Conservation (phyloP, 2,888 invertebrate genomes). For the Xylota sylvarum region DNA sequence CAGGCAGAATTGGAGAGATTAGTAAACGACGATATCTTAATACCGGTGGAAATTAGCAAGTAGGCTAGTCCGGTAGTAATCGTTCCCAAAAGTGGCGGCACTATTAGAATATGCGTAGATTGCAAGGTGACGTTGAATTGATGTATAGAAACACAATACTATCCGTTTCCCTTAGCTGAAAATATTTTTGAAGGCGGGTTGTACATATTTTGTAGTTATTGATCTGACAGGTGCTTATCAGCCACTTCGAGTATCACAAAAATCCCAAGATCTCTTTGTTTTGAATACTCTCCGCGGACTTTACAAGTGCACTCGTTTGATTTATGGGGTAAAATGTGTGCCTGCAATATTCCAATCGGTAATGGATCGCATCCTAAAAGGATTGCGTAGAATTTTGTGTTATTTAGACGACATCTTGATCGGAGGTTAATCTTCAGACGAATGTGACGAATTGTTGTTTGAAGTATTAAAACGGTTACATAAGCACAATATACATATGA, state of each 20-base stretch:
- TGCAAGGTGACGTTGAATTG: conserved; percentile 71
- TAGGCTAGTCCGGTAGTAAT: conserved; percentile 70
- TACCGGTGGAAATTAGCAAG: conserved; percentile 52
- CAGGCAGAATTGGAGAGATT: conserved; percentile 57
- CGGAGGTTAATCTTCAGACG: neutral
- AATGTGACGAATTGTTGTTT: conserved; percentile 10
- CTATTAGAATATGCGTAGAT: conserved; percentile 48
- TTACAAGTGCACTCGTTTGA: neutral
- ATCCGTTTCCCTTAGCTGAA: conserved; percentile 29
- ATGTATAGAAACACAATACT: conserved; percentile 40
- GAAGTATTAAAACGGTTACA: neutral
- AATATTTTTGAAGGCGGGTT: conserved; percentile 18
- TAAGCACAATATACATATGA: conserved; percentile 3
- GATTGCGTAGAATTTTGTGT: conserved; percentile 6
- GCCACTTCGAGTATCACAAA: conserved; percentile 2
- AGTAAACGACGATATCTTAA: conserved; percentile 55
- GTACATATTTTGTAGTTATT: neutral
- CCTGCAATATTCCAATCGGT: conserved; percentile 6
- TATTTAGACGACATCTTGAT: conserved; percentile 26
- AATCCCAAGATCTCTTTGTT: conserved; percentile 5
- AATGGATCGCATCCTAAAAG: conserved; percentile 24
- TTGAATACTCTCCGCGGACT: neutral
- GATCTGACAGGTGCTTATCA: conserved; percentile 12
- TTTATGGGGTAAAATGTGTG: conserved; percentile 5
- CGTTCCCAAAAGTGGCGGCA: conserved; percentile 59